Evolutionary conservation across 1,140 invertebrate species (phyloP).

Genomic region (Prorops nasuta): DNA sequence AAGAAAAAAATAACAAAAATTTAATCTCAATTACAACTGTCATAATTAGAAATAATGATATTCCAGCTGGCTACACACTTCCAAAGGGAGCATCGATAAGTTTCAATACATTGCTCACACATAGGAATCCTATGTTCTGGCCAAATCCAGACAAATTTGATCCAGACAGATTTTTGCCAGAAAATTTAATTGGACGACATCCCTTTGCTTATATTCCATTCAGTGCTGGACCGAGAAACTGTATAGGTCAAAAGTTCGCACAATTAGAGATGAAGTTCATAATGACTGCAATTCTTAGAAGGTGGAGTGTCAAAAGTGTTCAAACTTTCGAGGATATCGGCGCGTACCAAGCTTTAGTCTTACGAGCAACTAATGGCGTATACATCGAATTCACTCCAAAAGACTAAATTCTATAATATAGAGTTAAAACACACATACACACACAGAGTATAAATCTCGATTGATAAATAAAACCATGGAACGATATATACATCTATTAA

Average conservation of each 20-base stretch:
- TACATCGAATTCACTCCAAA: constrained; percentile 16
- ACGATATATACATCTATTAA: too few species aligned
- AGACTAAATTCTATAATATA: constrained; percentile 1
- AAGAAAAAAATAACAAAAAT: constrained; percentile 5
- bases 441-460: too few species aligned
- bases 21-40: background rate
- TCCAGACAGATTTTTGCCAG: constrained; percentile 67
- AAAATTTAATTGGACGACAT: constrained; percentile 54
- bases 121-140: constrained; percentile 15
- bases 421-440: too few species aligned
- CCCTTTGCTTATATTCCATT: constrained; percentile 64
- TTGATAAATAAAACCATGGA: too few species aligned
- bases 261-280: constrained; percentile 73
- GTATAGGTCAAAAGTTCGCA: constrained; percentile 75
- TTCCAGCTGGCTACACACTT: constrained; percentile 8
- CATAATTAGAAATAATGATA: background rate
- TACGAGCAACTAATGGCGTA: constrained; percentile 31
- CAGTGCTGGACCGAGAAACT: constrained; percentile 63
- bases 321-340: constrained; percentile 38
- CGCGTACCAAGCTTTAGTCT: constrained; percentile 26
- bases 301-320: constrained; percentile 54
- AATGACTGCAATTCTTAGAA: constrained; percentile 54
- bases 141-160: constrained; percentile 56
- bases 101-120: background rate
- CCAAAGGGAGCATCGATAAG: background rate